Evolutionary conservation across 2,888 invertebrate genomes (phyloP), one percentile per base, ranked within the genome.

Genomic region (Mesodorylaimus sp.): DNA sequence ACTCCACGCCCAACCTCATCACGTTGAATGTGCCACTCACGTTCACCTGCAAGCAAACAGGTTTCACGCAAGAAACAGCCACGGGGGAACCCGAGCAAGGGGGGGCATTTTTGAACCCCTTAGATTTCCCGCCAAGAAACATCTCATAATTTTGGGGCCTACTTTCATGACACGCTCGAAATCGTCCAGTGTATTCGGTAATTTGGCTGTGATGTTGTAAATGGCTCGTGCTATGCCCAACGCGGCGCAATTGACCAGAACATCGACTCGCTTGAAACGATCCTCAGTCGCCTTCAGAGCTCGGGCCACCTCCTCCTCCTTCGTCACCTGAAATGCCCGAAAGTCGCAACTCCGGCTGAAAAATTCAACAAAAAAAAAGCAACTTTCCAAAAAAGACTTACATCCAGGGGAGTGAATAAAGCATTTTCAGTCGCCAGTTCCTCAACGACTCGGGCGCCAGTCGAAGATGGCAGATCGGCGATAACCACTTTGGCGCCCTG

Each of bases 191-290:
- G 65, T 63, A 64, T 89, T 87, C 1, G 81, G 68, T 7, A 61
- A 51, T 36, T 80, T 77, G 67, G 84, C 89, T 52, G 81, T 79
- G 61, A 84, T 83, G 67, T 93, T 93, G 66, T 83, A 95, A 0
- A 80, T 78, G 66, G 86, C 87, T 60, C 77, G 77, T 1, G 91
- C 87, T 0, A 79, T 74, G 0, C 81, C 82, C 55, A 87, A 79
- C 13, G 95, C 97, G 1, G 97, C 97, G 73, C 95, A 95, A 67
- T 93, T 97, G 0, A 99, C 82, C 1, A 83, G 73, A 48, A 79
- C 77, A 66, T 97, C 81, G 29, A 97, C 68, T 53, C 78, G 75
- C 0, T 87, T 84, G 70, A 86, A 95, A 61, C 82, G 81, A 0
- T 79, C 73, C 68, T 80, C 79, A 0, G 80, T 77, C 29, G 77